phyloP scores from a whole-genome alignment of 2,113 vertebrate genomes.

The Chaenocephalus aceratus region DNA sequence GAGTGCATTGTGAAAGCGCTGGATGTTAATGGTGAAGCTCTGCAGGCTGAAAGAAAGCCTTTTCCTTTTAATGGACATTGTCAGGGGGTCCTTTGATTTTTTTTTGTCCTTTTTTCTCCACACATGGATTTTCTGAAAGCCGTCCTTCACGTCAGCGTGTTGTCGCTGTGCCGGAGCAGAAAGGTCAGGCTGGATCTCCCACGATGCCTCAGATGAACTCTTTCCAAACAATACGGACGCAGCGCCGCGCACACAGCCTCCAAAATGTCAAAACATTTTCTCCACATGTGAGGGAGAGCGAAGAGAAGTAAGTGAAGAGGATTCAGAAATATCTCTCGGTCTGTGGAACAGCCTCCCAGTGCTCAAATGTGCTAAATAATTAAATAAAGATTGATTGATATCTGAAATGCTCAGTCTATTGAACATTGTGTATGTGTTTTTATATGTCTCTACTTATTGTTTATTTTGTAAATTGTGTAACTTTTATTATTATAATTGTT shows the following conservation, averaged over 20 bases:
- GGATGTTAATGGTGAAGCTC: neutral
- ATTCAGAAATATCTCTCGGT: no score
- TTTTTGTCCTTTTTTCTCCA: conserved; percentile 13
- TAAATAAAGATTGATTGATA: no score
- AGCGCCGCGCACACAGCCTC: neutral
- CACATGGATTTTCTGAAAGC: conserved; percentile 60
- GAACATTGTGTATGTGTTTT: no score
- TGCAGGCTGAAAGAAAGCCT: neutral
- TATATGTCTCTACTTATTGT: no score
- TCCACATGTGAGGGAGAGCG: conserved; percentile 35
- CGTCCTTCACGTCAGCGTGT: conserved; percentile 20
- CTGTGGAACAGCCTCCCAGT: no score
- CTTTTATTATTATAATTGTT: no score
- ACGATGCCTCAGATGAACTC: conserved; percentile 42
- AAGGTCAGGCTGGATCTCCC: conserved; percentile 61
- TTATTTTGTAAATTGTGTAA: no score
- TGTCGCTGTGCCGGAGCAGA: conserved; percentile 34
- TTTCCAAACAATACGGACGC: conserved; percentile 41
- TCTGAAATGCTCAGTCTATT: no score
- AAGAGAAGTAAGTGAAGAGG: conserved; percentile 28
- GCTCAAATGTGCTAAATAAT: no score
- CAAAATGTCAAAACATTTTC: conserved; percentile 52
- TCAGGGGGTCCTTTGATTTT: conserved; percentile 55
- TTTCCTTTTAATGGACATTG: conserved; percentile 26
- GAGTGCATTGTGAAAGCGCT: neutral